Evolutionary conservation across 2,113 vertebrate genomes (phyloP), one percentile per base, ranked within the genome.

Genomic region (Eleginops maclovinus): DNA sequence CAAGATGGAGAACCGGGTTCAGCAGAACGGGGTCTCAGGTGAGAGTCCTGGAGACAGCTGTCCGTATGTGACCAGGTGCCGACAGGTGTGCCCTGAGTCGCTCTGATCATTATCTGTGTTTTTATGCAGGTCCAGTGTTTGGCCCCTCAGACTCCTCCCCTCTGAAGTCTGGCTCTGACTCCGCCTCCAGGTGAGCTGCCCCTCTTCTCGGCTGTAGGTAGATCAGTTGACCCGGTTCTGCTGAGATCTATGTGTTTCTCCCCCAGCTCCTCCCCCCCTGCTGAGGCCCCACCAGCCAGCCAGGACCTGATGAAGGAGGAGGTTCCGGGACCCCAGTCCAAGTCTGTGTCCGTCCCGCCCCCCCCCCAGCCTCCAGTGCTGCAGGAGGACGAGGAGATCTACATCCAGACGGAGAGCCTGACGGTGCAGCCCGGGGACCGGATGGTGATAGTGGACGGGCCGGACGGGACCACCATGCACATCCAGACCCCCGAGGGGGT

Each of bases 371-470:
- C 73, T 47, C 94, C 96, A 77, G 87, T 95, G 41, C 72, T 79
- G 72, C 91, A 91, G 41, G 92, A 93, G 69, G 92, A 91, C 13
- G 84, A 96, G 77, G 93, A 95, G 78, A 92, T 95, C 70, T 94
- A 95, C 72, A 94, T 96, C 86, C 94, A 95, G 83, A 95, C 96
- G 4, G 90, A 96, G 9, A 93, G 93, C 4, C 82, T 96, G 22
- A 89, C 94, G 4, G 88, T 96, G 78, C 92, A 96, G 81, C 89
- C 90, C 1, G 88, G 94, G 41, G 95, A 96, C 28, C 92, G 91
- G 17, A 88, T 93, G 0, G 93, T 96, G 47, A 94, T 95, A 0
- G 94, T 96, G 22, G 95, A 95, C 0, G 86, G 93, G 22, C 91
- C 87, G 0, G 93, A 90, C 4, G 95, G 94, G 56, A 93, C 95